Evolutionary conservation across 1,140 invertebrate genomes (phyloP).

Genomic region (Limonius californicus): DNA sequence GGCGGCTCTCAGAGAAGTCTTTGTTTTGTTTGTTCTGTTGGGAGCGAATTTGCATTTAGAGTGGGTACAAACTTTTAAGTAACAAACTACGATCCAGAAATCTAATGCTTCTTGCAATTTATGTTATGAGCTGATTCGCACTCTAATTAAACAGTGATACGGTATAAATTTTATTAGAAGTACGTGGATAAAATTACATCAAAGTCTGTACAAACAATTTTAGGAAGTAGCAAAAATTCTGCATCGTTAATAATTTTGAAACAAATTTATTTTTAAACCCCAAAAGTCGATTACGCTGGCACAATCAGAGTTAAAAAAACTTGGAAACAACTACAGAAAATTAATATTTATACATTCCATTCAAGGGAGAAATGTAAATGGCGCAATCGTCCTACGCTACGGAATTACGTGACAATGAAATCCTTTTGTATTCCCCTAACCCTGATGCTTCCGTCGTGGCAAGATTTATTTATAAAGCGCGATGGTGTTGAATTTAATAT

Average conservation of each 20-base stretch:
- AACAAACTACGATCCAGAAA: constrained; percentile 1
- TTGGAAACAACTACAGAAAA: constrained; percentile 1
- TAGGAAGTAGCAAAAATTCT: too few species aligned
- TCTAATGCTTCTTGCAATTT: constrained; percentile 5
- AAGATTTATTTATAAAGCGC: constrained; percentile 13
- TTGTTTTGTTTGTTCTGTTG: constrained; percentile 12
- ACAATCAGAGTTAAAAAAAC: neutral
- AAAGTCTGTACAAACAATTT: too few species aligned
- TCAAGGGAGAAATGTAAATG: constrained; percentile 23
- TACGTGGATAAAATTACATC: too few species aligned
- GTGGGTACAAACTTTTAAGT: constrained; percentile 12
- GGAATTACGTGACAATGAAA: constrained; percentile 22
- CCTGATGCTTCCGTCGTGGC: constrained; percentile 9
- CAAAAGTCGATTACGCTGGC: neutral
- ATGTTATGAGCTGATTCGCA: neutral
- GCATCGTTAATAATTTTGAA: too few species aligned
- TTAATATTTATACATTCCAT: constrained; percentile 24
- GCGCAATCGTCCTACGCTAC: constrained; percentile 22
- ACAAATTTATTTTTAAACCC: too few species aligned
- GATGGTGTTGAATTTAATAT: constrained; percentile 12
- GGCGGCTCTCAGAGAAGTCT: neutral
- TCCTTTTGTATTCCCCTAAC: constrained; percentile 12
- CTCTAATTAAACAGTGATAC: neutral
- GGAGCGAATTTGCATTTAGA: constrained; percentile 9
- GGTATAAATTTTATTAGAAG: too few species aligned